phyloP scores from a whole-genome alignment of 2,797 vertebrate genomes.

The Rousettus madagascariensis region DNA sequence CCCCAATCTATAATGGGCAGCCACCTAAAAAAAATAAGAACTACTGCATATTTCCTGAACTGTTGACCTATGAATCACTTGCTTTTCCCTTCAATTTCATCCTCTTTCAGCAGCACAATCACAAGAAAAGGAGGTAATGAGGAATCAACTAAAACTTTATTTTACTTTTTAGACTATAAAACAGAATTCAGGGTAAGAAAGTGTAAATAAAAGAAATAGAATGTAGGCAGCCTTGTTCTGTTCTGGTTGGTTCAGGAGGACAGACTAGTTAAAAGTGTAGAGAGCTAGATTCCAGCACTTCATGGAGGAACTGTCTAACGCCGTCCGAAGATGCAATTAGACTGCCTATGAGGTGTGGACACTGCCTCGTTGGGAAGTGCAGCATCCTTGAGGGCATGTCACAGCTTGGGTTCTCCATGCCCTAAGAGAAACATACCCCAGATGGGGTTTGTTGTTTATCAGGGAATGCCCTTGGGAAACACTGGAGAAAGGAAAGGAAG shows the following conservation, averaged over 20 bases:
- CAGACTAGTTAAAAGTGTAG: not conserved
- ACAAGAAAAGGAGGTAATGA: not conserved
- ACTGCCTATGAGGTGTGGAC: not conserved
- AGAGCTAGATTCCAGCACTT: not conserved
- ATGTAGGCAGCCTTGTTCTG: not conserved
- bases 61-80: conserved; percentile 29
- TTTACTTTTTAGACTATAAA: not conserved
- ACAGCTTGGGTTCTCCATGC: not conserved
- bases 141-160: conserved; percentile 53
- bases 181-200: not conserved
- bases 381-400: not conserved
- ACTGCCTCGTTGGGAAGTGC: not conserved
- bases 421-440: not conserved
- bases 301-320: not conserved
- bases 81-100: conserved; percentile 14
- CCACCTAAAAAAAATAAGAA: not conserved
- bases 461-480: not conserved
- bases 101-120: not conserved
- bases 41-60: conserved; percentile 10
- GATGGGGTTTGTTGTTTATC: not conserved
- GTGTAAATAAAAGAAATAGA: not conserved
- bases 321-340: not conserved
- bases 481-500: not conserved
- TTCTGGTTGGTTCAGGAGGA: not conserved
- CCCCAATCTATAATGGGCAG: not conserved